Percentiles rank a stretch among this genome's conserved stretches.
phyloP scores from a whole-genome alignment of 2,888 invertebrate species.

The Euplexia lucipara region DNA sequence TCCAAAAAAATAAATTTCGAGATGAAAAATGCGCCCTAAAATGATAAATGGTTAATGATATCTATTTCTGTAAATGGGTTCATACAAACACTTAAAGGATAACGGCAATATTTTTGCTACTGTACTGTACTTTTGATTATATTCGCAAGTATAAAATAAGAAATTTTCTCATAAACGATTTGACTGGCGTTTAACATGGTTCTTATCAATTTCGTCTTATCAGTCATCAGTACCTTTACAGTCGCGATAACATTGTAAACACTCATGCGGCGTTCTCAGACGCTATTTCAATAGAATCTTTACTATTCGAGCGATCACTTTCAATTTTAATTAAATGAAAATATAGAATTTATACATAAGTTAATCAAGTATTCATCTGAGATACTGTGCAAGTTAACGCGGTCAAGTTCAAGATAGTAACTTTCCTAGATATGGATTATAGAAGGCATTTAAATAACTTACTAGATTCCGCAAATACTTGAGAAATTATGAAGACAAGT shows the following conservation, averaged over 20 bases:
- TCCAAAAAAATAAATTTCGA: too few species aligned
- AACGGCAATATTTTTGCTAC: too few species aligned
- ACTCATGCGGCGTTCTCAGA: constrained; percentile 54
- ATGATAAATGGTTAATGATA: too few species aligned
- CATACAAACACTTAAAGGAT: too few species aligned
- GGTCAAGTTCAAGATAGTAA: constrained; percentile 48
- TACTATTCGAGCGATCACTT: constrained; percentile 51
- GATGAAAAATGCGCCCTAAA: too few species aligned
- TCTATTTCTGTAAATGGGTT: too few species aligned
- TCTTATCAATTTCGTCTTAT: constrained; percentile 67
- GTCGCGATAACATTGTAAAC: constrained; percentile 83
- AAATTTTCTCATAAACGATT: constrained; percentile 8
- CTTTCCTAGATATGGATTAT: not conserved
- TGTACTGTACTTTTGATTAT: not conserved
- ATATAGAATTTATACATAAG: not conserved
- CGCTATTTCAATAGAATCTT: constrained; percentile 27
- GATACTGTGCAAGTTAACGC: constrained; percentile 4
- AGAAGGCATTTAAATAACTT: not conserved
- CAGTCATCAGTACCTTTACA: constrained; percentile 69
- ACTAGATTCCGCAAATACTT: constrained; percentile 9
- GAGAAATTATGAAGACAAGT: not conserved
- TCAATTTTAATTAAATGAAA: constrained; percentile 27
- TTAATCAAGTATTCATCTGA: not conserved
- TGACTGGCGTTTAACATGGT: constrained; percentile 3
- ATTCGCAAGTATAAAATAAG: too few species aligned